Percentiles rank a stretch among this genome's conserved stretches.
Evolutionary conservation across 1,140 invertebrate genomes (phyloP).

Genomic region (Zaprionus tsacasi): DNA sequence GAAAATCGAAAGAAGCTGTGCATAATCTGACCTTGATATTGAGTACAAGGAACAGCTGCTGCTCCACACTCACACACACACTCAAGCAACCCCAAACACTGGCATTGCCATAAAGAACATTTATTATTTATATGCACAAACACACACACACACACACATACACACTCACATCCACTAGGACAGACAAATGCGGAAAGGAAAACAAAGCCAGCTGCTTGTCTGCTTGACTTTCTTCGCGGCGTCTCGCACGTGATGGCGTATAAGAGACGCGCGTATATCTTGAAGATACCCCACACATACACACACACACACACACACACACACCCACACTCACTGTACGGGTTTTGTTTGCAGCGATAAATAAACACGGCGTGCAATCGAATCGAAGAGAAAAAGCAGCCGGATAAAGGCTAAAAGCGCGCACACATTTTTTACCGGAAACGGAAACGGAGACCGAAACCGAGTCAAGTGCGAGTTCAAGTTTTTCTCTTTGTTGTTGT

Average conservation of each 20-base stretch:
- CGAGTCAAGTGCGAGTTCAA: slow-evolving; percentile 64
- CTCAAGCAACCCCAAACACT: slow-evolving; percentile 22
- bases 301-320: slow-evolving; percentile 40
- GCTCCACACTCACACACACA: slow-evolving; percentile 42
- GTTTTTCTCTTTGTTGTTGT: slow-evolving; percentile 37
- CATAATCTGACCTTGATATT: slow-evolving; percentile 71
- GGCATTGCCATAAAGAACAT: slow-evolving; percentile 53
- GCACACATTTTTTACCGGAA: slow-evolving; percentile 68
- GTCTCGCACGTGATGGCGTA: slow-evolving; percentile 57
- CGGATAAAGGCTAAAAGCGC: slow-evolving; percentile 66
- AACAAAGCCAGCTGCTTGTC: slow-evolving; percentile 68
- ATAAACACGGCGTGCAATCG: slow-evolving; percentile 61
- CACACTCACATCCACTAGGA: slow-evolving; percentile 36
- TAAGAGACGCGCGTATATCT: slow-evolving; percentile 63
- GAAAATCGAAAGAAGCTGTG: slow-evolving; percentile 10
- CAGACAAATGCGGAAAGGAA: slow-evolving; percentile 47
- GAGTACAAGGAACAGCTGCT: slow-evolving; percentile 75
- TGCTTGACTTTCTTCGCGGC: slow-evolving; percentile 48
- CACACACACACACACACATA: slow-evolving; percentile 22
- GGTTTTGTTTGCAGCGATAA: slow-evolving; percentile 49
- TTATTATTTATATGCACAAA: slow-evolving; percentile 73
- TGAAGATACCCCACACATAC: slow-evolving; percentile 42
- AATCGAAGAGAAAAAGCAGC: slow-evolving; percentile 42
- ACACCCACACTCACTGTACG: too few relatives aligned
- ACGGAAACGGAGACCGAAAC: slow-evolving; percentile 65